Base-by-base conservation (phyloP, 2,797 vertebrate genomes). In the Protosalanx chinensis region DNA sequence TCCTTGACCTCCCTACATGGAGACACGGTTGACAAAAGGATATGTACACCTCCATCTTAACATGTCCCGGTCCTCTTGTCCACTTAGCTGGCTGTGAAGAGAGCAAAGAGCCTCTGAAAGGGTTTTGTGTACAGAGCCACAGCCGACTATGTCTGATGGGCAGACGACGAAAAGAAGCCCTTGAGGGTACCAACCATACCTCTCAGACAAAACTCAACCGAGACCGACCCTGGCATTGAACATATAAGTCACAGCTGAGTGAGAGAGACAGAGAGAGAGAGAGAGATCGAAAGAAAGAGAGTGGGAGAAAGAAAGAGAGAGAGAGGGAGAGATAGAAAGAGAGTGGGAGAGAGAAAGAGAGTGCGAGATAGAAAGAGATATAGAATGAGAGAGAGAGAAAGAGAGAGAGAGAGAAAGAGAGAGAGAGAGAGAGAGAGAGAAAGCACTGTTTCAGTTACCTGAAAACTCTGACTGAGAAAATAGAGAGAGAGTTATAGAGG, bases 41-140 rank as follows among this genome's bases (percentile, higher is more conserved):
- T 60, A 29, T 29, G 56, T 69, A 29, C 57, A 41, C 68, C 29
- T 61, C 35, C 57, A 49, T 70, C 68, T 70, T 61, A n/a, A 61
- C 49, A 33, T 33, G 66, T 56, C 49, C 18, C 12, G 18, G 20
- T 65, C 27, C 23, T 70, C 68, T 41, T 46, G 6, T 62, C 56
- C 64, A 67, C 76, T 77, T 76, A 72, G 32, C 66, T 29, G 10
- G n/a, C 20, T 62, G 62, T 73, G 37, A 68, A 68, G 76, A 56
- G 59, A 63, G 18, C 33, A 64, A 37, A 65, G 18, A 68, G 59
- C 5, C 53, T 53, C 64, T 72, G 60, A 78, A 74, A 72, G 76
- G 64, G 67, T 64, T 74, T 72, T 68, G 72, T 73, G 60, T 77
- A 53, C 69, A 68, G 27, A 72, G 74, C 65, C 32, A 68, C 58